phyloP scores from a whole-genome alignment of 1,140 invertebrate genomes.

The Riptortus pedestris region DNA sequence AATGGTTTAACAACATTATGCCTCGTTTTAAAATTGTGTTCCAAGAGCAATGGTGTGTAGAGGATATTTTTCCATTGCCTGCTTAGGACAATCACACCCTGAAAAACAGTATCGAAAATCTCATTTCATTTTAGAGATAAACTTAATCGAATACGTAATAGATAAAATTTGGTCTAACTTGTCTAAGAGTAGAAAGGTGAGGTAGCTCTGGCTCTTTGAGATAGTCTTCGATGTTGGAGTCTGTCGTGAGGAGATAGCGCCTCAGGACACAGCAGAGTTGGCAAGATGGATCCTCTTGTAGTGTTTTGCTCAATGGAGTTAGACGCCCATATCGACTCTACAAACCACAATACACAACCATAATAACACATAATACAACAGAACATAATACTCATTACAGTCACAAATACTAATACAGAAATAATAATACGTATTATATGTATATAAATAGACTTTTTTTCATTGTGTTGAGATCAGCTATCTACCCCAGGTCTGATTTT shows the following conservation, averaged over 20 bases:
- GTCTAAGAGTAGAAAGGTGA: conserved; percentile 75
- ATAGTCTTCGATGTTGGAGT: conserved; percentile 68
- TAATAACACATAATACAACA: no score
- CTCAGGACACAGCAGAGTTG: conserved; percentile 82
- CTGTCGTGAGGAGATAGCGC: conserved; percentile 68
- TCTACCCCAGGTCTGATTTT: no score
- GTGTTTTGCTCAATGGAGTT: conserved; percentile 76
- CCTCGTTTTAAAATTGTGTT: conserved; percentile 79
- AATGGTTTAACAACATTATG: conserved; percentile 57
- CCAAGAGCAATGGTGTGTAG: conserved; percentile 81
- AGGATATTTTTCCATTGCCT: conserved; percentile 94
- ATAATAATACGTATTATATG: no score
- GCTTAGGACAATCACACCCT: conserved; percentile 84
- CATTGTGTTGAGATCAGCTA: no score
- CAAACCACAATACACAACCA: background rate
- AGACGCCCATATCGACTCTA: conserved; percentile 84
- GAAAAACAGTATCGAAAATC: conserved; percentile 31
- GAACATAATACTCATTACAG: no score
- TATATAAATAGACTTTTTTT: no score
- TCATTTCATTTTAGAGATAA: background rate
- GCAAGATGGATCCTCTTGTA: conserved; percentile 92
- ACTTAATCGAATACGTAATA: background rate
- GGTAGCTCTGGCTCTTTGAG: conserved; percentile 74
- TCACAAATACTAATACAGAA: no score
- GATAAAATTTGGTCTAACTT: conserved; percentile 40